These are phyloP conservation scores for Hydractinia symbiolongicarpus DNA, from an alignment of 30 jellyfish, hydroid and myxozoan genomes.

Conservation along the genomic window DNA sequence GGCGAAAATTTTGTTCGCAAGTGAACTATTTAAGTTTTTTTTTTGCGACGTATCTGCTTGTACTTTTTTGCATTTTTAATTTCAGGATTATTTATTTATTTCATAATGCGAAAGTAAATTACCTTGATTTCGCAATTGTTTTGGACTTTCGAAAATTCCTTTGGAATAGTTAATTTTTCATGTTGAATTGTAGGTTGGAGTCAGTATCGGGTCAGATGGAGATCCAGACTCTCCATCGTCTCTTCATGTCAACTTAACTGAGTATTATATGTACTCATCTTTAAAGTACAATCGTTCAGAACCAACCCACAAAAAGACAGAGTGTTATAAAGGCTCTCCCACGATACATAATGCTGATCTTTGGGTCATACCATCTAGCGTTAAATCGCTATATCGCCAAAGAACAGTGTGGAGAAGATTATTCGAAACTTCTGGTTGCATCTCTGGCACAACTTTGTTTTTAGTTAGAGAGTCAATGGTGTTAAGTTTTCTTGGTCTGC, in stretches of 20 bases:
- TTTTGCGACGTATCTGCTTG: no score
- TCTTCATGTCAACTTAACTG: constrained; percentile 68
- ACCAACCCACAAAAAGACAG: neutral
- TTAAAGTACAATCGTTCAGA: constrained; percentile 9
- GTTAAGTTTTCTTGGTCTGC: constrained; percentile 82
- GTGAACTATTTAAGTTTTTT: no score
- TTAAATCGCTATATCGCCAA: constrained; percentile 29
- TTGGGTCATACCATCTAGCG: constrained; percentile 79
- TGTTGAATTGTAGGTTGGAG: constrained; percentile 38
- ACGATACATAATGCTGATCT: constrained; percentile 73
- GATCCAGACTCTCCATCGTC: constrained; percentile 95
- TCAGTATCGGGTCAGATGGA: constrained; percentile 61
- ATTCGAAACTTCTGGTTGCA: constrained; percentile 44
- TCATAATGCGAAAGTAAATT: no score
- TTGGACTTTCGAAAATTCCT: no score
- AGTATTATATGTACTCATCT: constrained; percentile 56
- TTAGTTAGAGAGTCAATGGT: constrained; percentile 69
- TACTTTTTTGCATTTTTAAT: no score
- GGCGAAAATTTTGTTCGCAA: no score
- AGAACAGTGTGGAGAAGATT: constrained; percentile 43
- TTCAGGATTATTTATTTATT: no score
- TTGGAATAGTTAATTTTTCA: neutral
- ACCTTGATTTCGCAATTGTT: no score
- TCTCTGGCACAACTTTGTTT: constrained; percentile 25
- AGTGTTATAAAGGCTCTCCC: constrained; percentile 81